Conservation (phyloP, 2,797 vertebrate genomes). For the Dromococcyx pavoninus region DNA sequence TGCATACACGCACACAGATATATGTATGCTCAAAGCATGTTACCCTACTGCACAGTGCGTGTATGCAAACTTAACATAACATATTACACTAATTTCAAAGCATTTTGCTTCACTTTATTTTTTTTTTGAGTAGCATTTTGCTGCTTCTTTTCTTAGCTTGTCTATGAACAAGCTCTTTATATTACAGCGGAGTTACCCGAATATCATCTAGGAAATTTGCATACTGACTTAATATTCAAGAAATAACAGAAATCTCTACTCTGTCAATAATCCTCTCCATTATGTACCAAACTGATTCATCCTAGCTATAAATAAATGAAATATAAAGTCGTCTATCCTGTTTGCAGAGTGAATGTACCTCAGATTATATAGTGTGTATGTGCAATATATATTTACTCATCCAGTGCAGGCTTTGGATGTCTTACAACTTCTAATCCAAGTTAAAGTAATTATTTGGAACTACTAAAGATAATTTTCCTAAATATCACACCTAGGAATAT, state of each 20-base stretch:
- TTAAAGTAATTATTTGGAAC: background rate
- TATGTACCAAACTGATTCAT: background rate
- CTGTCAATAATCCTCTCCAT: background rate
- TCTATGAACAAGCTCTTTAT: background rate
- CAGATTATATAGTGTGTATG: background rate
- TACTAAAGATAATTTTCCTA: background rate
- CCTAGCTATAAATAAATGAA: background rate
- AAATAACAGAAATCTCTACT: background rate
- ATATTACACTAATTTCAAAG: background rate
- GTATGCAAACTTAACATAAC: background rate
- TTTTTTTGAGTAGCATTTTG: background rate
- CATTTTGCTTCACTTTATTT: background rate
- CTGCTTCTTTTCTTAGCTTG: background rate
- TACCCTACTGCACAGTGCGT: background rate
- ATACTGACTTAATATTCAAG: background rate
- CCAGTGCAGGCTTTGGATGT: background rate
- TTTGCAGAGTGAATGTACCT: background rate
- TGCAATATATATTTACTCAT: background rate
- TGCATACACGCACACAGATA: background rate
- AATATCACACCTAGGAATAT: background rate
- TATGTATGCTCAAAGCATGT: rapidly evolving
- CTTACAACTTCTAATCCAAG: background rate
- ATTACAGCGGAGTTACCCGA: background rate
- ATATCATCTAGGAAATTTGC: background rate
- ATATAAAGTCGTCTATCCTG: background rate